Percentiles rank a stretch among this genome's conserved stretches.
Evolutionary conservation across 2,113 vertebrate species (phyloP).

Genomic region (Erinaceus europaeus): DNA sequence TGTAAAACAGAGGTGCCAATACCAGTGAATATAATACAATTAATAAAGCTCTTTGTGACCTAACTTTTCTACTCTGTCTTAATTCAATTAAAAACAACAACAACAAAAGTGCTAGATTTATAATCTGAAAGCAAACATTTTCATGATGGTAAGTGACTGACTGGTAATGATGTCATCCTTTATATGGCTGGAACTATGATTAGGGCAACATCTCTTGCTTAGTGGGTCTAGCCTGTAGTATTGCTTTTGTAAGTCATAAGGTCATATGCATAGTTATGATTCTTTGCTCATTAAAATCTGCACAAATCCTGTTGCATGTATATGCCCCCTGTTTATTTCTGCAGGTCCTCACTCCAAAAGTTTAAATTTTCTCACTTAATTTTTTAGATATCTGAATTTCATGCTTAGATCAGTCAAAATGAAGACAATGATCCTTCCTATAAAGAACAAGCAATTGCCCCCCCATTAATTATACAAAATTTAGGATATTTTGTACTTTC

Average conservation of each 20-base stretch:
- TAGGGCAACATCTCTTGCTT: background rate
- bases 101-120: background rate
- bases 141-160: background rate
- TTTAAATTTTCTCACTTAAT: slow-evolving; percentile 58
- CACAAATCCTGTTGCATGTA: background rate
- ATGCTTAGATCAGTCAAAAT: background rate
- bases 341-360: background rate
- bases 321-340: slow-evolving; percentile 37
- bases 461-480: background rate
- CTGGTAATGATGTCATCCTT: background rate
- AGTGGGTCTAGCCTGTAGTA: background rate
- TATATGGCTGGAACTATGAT: background rate
- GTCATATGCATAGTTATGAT: background rate
- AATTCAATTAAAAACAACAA: background rate
- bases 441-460: background rate
- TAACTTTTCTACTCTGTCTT: background rate
- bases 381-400: background rate
- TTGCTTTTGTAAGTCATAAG: background rate
- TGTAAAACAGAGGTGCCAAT: background rate
- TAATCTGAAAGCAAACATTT: background rate
- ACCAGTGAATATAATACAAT: background rate
- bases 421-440: background rate
- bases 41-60: background rate
- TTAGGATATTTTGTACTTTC: background rate
- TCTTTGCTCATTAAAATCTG: slow-evolving; percentile 32